phyloP scores from a whole-genome alignment of 2,113 vertebrate species.

The Ophthalmolycus amberensis region DNA sequence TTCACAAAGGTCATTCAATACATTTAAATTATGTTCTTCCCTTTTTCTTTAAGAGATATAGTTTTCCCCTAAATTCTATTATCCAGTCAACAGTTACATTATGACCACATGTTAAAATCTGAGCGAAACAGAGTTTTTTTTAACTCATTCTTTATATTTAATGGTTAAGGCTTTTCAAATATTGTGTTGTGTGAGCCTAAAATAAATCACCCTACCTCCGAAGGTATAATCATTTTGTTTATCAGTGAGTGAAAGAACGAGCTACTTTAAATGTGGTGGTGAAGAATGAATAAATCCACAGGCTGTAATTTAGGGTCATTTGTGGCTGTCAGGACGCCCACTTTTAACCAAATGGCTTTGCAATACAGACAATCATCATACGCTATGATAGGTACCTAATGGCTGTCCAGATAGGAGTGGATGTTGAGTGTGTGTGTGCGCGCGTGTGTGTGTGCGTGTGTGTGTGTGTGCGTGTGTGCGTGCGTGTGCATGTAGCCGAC shows the following conservation, averaged over 20 bases:
- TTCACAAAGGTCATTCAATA: neutral
- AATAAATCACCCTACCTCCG: neutral
- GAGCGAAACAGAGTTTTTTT: neutral
- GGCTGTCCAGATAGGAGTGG: conserved; percentile 49
- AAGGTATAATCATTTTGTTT: neutral
- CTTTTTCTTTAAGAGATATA: neutral
- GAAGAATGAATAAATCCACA: conserved; percentile 28
- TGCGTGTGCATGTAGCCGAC: conserved; percentile 28
- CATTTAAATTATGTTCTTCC: neutral
- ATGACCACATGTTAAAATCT: neutral
- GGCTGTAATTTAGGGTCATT: conserved; percentile 49
- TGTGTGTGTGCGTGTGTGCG: conserved; percentile 18
- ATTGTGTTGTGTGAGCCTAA: neutral
- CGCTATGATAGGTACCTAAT: conserved; percentile 66
- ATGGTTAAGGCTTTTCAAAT: neutral
- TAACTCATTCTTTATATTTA: neutral
- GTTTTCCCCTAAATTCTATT: neutral
- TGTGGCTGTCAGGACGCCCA: conserved; percentile 34
- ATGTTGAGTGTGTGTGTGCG: conserved; percentile 20
- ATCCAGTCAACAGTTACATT: neutral
- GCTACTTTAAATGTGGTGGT: conserved; percentile 7
- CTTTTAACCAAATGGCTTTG: conserved; percentile 58
- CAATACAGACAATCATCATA: conserved; percentile 58
- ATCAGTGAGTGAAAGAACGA: conserved; percentile 20
- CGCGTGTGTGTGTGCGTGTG: conserved; percentile 8